A percentile compares a stretch with the other conserved stretches of the same genome.
These are phyloP conservation scores for Oreonectes daqikongensis DNA, from an alignment of 2,797 vertebrate species.

Conservation along the genomic window DNA sequence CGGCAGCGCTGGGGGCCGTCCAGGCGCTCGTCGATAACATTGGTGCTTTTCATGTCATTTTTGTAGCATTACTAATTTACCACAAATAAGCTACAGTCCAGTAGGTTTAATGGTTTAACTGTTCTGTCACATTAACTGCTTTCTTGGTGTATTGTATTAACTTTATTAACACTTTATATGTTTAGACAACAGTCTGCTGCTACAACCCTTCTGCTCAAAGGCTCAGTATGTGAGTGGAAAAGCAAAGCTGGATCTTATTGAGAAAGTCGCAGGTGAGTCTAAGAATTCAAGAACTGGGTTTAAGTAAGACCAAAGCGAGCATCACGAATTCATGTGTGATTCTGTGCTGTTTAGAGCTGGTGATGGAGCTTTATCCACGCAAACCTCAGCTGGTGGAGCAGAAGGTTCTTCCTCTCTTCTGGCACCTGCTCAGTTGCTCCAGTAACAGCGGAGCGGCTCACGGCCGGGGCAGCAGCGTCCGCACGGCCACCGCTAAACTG, in stretches of 20 bases:
- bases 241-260: constrained; percentile 91
- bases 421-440: constrained; percentile 87
- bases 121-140: background rate
- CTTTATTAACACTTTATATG: background rate
- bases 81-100: no score
- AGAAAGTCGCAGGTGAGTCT: constrained; percentile 88
- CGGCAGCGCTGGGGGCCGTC: constrained; percentile 84
- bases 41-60: constrained; percentile 68
- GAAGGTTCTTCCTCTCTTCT: constrained; percentile 76
- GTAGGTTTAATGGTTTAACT: no score
- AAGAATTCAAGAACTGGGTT: background rate
- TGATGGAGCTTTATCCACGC: constrained; percentile 13
- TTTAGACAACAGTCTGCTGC: constrained; percentile 87
- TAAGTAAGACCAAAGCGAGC: background rate
- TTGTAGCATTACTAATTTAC: background rate
- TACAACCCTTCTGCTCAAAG: constrained; percentile 93
- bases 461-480: constrained; percentile 79
- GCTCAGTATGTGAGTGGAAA: constrained; percentile 91
- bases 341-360: constrained; percentile 53
- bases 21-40: constrained; percentile 83
- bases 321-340: background rate
- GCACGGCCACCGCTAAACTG: constrained; percentile 78
- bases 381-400: constrained; percentile 42
- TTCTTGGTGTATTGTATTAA: background rate
- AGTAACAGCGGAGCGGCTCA: constrained; percentile 79